Conservation (phyloP, 2,888 invertebrate species). For the Amorpha juglandis region DNA sequence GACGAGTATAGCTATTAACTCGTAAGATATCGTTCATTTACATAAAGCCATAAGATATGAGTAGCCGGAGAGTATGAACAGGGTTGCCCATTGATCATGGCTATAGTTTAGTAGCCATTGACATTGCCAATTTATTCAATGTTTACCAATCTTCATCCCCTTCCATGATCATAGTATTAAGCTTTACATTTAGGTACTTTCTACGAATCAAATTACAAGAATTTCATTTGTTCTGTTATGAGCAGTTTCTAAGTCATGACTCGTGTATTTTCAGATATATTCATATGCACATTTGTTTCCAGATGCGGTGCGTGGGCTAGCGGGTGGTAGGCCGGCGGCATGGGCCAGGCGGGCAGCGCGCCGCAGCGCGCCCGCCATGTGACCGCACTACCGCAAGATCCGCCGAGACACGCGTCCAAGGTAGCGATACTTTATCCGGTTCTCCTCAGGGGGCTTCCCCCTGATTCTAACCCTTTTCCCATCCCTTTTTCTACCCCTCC, state of each 20-base stretch:
- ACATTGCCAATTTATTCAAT: too few relatives aligned
- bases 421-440: conserved; percentile 50
- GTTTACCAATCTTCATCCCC: not conserved
- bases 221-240: not conserved
- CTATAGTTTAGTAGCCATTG: too few relatives aligned
- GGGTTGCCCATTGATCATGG: not conserved
- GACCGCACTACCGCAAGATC: conserved; percentile 75
- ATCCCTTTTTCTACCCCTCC: too few relatives aligned
- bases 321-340: conserved; percentile 43
- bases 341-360: conserved; percentile 81
- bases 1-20: not conserved
- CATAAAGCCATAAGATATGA: not conserved
- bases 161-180: too few relatives aligned
- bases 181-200: too few relatives aligned
- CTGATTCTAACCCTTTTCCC: too few relatives aligned
- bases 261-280: not conserved
- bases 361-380: conserved; percentile 65
- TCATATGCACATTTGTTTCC: not conserved
- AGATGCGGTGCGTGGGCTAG: conserved; percentile 25
- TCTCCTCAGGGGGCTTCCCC: too few relatives aligned
- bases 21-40: not conserved
- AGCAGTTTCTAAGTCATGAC: not conserved
- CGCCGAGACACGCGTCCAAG: conserved; percentile 73
- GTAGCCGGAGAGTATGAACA: not conserved
- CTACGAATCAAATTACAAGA: too few relatives aligned